phyloP scores from a whole-genome alignment of 2,888 invertebrate species.

The Patella caerulea region DNA sequence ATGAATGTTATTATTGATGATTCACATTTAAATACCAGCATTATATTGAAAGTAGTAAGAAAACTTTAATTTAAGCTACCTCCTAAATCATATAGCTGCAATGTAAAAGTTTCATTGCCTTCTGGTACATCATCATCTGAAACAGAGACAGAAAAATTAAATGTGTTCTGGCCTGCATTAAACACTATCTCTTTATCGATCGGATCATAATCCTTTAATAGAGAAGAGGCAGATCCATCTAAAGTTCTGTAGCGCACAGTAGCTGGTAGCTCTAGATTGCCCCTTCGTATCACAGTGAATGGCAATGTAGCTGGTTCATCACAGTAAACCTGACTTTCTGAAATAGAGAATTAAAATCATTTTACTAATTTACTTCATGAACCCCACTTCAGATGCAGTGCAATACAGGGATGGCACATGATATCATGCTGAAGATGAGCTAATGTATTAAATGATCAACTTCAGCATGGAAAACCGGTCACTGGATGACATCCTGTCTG shows the following conservation, averaged over 20 bases:
- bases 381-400: no score
- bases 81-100: slow-evolving; percentile 64
- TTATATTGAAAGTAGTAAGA: no score
- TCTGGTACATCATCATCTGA: slow-evolving; percentile 63
- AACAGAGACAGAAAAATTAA: slow-evolving; percentile 48
- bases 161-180: slow-evolving; percentile 52
- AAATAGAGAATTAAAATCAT: slow-evolving; percentile 6
- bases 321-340: slow-evolving; percentile 45
- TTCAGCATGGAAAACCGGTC: neutral
- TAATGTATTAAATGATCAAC: no score
- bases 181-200: slow-evolving; percentile 54
- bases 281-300: slow-evolving; percentile 58
- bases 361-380: no score
- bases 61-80: slow-evolving; percentile 45
- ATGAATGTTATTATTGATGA: no score
- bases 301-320: slow-evolving; percentile 52
- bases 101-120: slow-evolving; percentile 62
- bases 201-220: slow-evolving; percentile 51
- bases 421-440: no score
- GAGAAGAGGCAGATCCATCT: slow-evolving; percentile 58
- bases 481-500: no score
- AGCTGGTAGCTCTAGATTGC: slow-evolving; percentile 41
- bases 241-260: slow-evolving; percentile 59
- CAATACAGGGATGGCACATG: no score
- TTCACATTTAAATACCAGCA: no score